Evolutionary conservation across 2,888 invertebrate species (phyloP), one percentile per base, ranked within the genome.

Genomic region (Callyntrura guangdongensis): DNA sequence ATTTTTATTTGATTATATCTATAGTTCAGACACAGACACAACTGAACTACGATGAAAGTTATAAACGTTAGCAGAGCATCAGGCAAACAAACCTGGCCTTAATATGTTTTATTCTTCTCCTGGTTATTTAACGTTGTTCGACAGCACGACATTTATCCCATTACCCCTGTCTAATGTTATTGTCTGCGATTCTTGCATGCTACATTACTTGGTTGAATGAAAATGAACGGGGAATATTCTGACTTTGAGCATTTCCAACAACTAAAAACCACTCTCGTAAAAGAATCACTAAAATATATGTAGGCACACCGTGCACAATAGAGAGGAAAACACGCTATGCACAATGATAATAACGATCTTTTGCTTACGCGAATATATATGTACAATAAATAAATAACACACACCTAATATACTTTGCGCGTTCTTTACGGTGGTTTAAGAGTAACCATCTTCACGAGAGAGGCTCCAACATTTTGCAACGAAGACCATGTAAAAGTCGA

Each of bases 121-220:
- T 20, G 12, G 36, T 59, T 81, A 36, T 81, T 61, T 59, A 81
- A 79, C 79, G 53, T 56, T 56, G 25, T 79, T 36, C 25, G 81
- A 61, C 81, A 61, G 59, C 36, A 59, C 59, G 61, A 81, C 81
- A 81, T 81, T 81, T 59, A 81, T 81, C 81, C 36, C 61, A 81
- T 81, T 81, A 81, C 61, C 81, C 81, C 53, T 81, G 81, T 61
- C 81, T 81, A 81, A 81, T 81, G 59, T 61, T 81, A 81, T 81
- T 81, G 81, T 81, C 59, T 59, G n/a, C 61, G 36, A 27, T 81
- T 27, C 59, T 59, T 36, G 59, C 36, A 61, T 45, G 81, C 17
- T 81, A 61, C 61, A 81, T 61, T 61, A 25, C 27, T 17, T 61
- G 36, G 20, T 27, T 36, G 61, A 61, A 61, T 45, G 47, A 81